Percentiles rank a stretch among this genome's conserved stretches.
Conservation (phyloP, 2,797 vertebrate genomes). For the Emys orbicularis region DNA sequence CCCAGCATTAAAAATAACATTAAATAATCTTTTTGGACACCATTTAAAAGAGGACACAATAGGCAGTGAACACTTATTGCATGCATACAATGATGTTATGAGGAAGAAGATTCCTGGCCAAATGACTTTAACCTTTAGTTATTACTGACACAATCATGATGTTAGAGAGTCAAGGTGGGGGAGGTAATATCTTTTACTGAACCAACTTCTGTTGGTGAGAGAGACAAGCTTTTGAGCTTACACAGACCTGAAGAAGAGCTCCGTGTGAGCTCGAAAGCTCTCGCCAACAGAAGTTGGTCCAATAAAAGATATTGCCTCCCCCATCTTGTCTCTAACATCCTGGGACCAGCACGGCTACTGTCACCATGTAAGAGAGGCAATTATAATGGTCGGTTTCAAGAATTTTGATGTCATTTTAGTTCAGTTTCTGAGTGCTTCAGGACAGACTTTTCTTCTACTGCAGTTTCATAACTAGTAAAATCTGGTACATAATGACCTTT, state of each 20-base stretch:
- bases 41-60: neutral
- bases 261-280: too few species aligned
- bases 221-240: too few species aligned
- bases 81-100: fast-evolving
- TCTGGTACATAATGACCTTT: neutral
- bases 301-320: too few species aligned
- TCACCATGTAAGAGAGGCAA: neutral
- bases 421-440: neutral
- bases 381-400: neutral
- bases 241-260: too few species aligned
- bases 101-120: neutral
- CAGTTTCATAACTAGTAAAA: neutral
- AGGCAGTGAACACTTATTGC: neutral
- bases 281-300: too few species aligned
- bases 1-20: neutral
- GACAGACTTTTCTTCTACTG: neutral
- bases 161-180: neutral
- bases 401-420: neutral
- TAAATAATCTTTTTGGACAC: neutral
- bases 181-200: too few species aligned
- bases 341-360: too few species aligned
- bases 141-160: neutral
- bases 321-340: too few species aligned
- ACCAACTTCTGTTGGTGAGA: too few species aligned
- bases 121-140: neutral